phyloP scores from a whole-genome alignment of 1,140 invertebrate genomes.

The Caenorhabditis tropicalis region DNA sequence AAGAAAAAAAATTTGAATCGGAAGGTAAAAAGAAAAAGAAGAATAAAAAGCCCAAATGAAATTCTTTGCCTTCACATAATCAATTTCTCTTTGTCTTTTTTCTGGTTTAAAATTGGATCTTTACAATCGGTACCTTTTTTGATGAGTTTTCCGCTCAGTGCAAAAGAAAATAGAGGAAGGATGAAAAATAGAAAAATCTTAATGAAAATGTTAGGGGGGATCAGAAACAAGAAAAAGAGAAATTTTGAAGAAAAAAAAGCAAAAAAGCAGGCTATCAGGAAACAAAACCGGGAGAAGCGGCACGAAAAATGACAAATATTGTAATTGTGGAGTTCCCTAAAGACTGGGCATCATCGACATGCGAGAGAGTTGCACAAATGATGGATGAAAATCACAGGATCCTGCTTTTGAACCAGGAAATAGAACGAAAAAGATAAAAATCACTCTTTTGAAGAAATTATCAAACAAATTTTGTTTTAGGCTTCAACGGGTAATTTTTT shows the following conservation, averaged over 20 bases:
- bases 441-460: too few species aligned
- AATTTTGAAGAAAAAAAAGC: neutral
- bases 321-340: constrained; percentile 27
- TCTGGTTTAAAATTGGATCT: constrained; percentile 32
- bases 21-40: constrained; percentile 7
- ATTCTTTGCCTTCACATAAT: constrained; percentile 28
- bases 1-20: constrained; percentile 17
- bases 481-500: too few species aligned
- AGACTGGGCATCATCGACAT: neutral
- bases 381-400: neutral
- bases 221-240: neutral
- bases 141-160: constrained; percentile 1
- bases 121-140: neutral
- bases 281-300: too few species aligned
- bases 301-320: neutral
- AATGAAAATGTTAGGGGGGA: neutral
- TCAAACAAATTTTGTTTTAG: too few species aligned
- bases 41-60: constrained; percentile 22
- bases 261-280: neutral
- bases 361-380: constrained; percentile 15
- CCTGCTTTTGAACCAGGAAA: neutral
- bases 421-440: neutral
- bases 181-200: neutral
- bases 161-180: neutral
- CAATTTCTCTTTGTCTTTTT: neutral